phyloP scores from a whole-genome alignment of 2,797 vertebrate genomes.

The Hydrolagus colliei region DNA sequence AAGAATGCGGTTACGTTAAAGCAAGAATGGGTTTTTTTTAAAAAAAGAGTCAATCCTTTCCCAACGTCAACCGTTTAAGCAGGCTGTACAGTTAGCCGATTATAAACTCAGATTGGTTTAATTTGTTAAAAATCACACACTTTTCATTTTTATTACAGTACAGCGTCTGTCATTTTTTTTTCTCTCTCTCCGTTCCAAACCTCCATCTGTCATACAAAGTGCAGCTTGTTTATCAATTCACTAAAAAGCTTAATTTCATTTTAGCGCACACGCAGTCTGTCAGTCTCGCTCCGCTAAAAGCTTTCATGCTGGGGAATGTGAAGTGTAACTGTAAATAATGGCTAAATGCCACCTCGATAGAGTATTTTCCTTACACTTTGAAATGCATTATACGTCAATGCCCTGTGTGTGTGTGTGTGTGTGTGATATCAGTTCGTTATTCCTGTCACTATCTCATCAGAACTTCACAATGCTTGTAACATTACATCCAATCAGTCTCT shows the following conservation, averaged over 20 bases:
- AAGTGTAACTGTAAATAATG: constrained; percentile 9
- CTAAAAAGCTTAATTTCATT: constrained; percentile 17
- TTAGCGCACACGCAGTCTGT: constrained; percentile 15
- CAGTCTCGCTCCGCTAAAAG: constrained; percentile 8
- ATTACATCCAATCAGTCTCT: neutral
- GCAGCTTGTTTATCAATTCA: constrained; percentile 21
- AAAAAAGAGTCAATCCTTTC: neutral
- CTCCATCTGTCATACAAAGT: constrained; percentile 11
- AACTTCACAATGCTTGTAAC: neutral
- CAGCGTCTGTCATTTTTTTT: constrained; percentile 16
- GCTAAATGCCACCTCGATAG: constrained; percentile 15
- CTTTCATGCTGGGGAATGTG: constrained; percentile 25
- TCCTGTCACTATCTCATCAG: constrained; percentile 8
- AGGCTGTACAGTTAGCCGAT: neutral
- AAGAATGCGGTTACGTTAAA: neutral
- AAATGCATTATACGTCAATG: constrained; percentile 19
- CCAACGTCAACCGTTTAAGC: neutral
- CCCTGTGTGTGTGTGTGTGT: neutral
- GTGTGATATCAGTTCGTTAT: neutral
- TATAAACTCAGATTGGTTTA: neutral
- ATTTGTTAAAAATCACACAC: constrained; percentile 15
- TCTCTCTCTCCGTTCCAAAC: neutral
- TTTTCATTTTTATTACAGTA: constrained; percentile 14
- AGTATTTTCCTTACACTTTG: neutral
- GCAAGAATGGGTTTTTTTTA: neutral